Percentiles rank a stretch among this genome's conserved stretches.
Conservation (phyloP, 2,797 vertebrate genomes). For the Betta splendens region DNA sequence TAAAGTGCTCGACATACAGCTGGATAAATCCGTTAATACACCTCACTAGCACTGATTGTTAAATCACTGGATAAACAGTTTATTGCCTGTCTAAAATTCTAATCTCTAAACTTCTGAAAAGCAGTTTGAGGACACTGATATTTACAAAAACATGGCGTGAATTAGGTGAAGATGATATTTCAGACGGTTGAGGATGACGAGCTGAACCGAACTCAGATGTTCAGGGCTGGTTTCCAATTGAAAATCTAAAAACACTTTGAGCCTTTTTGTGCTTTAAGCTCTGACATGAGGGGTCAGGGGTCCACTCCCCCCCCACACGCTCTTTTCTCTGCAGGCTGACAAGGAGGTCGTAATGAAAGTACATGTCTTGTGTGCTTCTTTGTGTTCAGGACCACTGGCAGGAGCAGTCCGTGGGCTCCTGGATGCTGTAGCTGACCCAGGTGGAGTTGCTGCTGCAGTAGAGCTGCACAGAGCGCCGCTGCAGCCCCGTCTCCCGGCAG, state of each 20-base stretch:
- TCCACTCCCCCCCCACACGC: too few relatives aligned
- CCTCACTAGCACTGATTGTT: constrained; percentile 57
- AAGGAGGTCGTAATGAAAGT: constrained; percentile 29
- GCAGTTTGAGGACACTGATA: constrained; percentile 42
- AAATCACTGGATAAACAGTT: constrained; percentile 67
- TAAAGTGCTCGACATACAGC: constrained; percentile 81
- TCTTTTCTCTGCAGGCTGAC: constrained; percentile 8
- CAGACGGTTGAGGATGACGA: background rate
- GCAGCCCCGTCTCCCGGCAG: constrained; percentile 93
- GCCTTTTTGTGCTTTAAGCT: too few relatives aligned
- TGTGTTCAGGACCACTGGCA: constrained; percentile 94
- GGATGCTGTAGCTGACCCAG: constrained; percentile 94
- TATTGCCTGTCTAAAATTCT: constrained; percentile 54
- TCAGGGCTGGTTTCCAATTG: constrained; percentile 13
- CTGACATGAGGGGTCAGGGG: too few relatives aligned
- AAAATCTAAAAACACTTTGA: too few relatives aligned
- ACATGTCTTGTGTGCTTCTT: too few relatives aligned
- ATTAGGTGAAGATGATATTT: constrained; percentile 25
- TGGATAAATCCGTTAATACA: constrained; percentile 61
- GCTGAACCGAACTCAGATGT: background rate
- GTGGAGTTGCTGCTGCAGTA: constrained; percentile 93
- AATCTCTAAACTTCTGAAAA: constrained; percentile 58
- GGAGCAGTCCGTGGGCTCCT: constrained; percentile 97
- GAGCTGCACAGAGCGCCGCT: constrained; percentile 90
- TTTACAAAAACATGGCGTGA: constrained; percentile 65